These are phyloP conservation scores for Ardeotis arabs DNA, from an alignment of 2,113 vertebrate species.

Conservation along the genomic window DNA sequence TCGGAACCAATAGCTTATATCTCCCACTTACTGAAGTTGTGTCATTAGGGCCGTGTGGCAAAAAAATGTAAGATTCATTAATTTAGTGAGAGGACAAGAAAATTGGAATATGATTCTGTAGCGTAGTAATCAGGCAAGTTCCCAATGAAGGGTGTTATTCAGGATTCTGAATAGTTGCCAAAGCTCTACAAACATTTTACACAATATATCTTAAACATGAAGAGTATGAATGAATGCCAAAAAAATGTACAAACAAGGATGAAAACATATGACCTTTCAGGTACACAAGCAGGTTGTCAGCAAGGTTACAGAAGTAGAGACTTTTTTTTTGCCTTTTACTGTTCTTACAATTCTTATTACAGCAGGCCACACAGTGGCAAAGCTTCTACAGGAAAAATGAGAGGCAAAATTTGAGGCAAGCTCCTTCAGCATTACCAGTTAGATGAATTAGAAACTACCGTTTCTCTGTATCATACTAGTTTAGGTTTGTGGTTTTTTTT, in stretches of 20 bases:
- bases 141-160: not conserved
- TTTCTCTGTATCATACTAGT: accelerated
- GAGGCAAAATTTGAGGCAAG: not conserved
- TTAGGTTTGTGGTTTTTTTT: not conserved
- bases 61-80: not conserved
- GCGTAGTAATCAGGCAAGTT: not conserved
- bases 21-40: not conserved
- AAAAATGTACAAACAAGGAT: not conserved
- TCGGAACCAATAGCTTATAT: not conserved
- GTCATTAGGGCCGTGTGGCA: not conserved
- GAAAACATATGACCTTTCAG: not conserved
- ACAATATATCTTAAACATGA: not conserved
- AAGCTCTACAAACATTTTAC: not conserved
- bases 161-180: not conserved
- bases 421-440: not conserved
- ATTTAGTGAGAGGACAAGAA: not conserved
- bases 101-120: not conserved
- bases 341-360: not conserved
- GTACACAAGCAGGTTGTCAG: not conserved
- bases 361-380: not conserved
- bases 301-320: not conserved
- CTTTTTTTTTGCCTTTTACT: accelerated
- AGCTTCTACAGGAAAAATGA: not conserved
- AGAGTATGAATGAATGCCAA: not conserved
- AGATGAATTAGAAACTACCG: accelerated